Conservation (phyloP, 2,888 invertebrate genomes). For the Callimorpha dominula region DNA sequence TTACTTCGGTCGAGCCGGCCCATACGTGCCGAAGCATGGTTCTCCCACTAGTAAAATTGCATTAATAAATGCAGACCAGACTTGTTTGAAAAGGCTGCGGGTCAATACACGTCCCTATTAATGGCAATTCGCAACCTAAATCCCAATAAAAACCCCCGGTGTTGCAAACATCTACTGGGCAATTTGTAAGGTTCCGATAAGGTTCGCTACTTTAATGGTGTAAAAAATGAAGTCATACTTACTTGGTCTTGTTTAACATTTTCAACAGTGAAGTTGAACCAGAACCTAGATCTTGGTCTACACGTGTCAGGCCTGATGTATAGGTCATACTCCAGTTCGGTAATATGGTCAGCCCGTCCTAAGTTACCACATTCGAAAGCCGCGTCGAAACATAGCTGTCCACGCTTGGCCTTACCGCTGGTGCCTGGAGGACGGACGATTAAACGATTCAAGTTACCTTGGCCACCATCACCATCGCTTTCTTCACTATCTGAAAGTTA, state of each 20-base stretch:
- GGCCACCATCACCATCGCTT: conserved; percentile 96
- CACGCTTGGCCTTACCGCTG: conserved; percentile 97
- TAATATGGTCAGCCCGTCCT: conserved; percentile 97
- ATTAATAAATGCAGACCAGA: no score
- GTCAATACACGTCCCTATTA: not conserved
- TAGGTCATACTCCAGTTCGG: conserved; percentile 98
- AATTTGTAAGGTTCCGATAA: no score
- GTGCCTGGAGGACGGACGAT: conserved; percentile 96
- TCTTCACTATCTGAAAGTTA: conserved; percentile 93
- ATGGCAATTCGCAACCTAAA: not conserved
- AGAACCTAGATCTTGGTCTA: conserved; percentile 96
- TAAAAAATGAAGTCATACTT: conserved; percentile 26
- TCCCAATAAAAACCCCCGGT: not conserved
- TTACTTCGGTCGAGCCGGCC: no score
- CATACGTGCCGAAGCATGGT: no score
- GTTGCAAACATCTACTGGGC: not conserved
- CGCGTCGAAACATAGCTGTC: conserved; percentile 98
- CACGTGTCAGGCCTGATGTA: conserved; percentile 98
- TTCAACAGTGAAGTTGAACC: conserved; percentile 99
- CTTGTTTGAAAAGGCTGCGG: no score
- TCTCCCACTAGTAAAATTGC: no score
- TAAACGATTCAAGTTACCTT: conserved; percentile 96
- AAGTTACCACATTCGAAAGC: conserved; percentile 99
- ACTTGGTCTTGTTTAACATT: conserved; percentile 97
- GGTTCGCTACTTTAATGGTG: not conserved